A percentile compares a stretch with the other conserved stretches of the same genome.
These are phyloP conservation scores for Halictus quadricinctus DNA, from an alignment of 2,888 invertebrate genomes.

Conservation along the genomic window DNA sequence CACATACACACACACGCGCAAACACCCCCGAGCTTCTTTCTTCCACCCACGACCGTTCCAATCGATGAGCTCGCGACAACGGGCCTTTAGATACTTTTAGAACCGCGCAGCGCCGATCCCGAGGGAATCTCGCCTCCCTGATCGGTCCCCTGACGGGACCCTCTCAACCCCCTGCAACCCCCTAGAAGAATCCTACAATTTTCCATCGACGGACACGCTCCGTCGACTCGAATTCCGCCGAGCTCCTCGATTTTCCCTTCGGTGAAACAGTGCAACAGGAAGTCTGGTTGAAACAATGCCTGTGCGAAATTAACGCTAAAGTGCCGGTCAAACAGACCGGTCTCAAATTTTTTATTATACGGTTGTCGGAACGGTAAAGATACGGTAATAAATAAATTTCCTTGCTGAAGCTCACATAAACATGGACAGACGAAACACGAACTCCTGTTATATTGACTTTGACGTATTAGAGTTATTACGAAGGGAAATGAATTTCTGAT, in stretches of 20 bases:
- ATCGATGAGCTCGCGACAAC: constrained; percentile 80
- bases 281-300: background rate
- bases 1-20: background rate
- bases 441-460: too few relatives aligned
- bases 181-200: constrained; percentile 16
- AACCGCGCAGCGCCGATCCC: constrained; percentile 62
- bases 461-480: too few relatives aligned
- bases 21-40: constrained; percentile 42
- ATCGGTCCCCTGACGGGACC: constrained; percentile 52
- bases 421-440: too few relatives aligned
- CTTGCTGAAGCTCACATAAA: too few relatives aligned
- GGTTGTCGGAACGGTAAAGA: background rate
- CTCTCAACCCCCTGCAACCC: constrained; percentile 5
- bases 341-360: background rate
- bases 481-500: too few relatives aligned
- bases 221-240: background rate
- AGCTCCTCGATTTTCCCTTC: background rate
- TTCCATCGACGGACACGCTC: background rate
- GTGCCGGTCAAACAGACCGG: background rate
- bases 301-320: background rate
- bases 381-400: background rate
- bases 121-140: constrained; percentile 42
- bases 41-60: constrained; percentile 77
- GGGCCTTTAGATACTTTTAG: constrained; percentile 77
- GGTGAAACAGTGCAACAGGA: background rate